Evolutionary conservation across 1,140 invertebrate species (phyloP), one percentile per base, ranked within the genome.

Genomic region (Drosophila nannoptera): DNA sequence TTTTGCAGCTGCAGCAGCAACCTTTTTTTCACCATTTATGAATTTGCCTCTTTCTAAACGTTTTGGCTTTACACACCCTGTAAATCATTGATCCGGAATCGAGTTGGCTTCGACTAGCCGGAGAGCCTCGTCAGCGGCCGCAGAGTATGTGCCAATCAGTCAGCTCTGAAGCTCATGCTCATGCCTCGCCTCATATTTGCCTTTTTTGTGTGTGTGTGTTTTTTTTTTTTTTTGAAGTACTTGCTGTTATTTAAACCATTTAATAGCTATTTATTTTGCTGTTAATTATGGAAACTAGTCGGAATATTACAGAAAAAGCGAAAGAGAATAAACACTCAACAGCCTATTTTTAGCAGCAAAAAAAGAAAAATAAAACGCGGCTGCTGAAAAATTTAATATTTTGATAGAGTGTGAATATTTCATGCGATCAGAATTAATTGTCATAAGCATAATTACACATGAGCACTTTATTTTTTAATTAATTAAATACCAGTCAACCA

Each of bases 181-280:
- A 58, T 53, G n/a, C n/a, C n/a, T n/a, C n/a, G n/a, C n/a, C n/a
- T n/a, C n/a, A n/a, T 55, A 58, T 65, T 60, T 43, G 14, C 8
- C 5, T 29, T 67, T 62, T 33, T 64, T 71, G n/a, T 14, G 33
- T 29, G n/a, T 59, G 45, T 75, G 1, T 2, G 22, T 3, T 22
- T 65, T 33, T 16, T 72, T 69, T 72, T 70, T 62, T 31, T 38
- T 16, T 69, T 63, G 70, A 73, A 69, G 66, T 62, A 64, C 69
- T 54, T n/a, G 60, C 66, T 76, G 69, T 84, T 83, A 80, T 83
- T 83, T 84, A 76, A 83, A 73, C 45, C 76, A 77, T 84, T 84
- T 77, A 77, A 84, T 71, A 52, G 69, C 77, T 74, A 77, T 84
- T 76, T 84, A 77, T 74, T 66, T 66, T 12, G 22, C 43, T 77